Conservation (phyloP, 2,888 invertebrate species). For the Amorpha juglandis region DNA sequence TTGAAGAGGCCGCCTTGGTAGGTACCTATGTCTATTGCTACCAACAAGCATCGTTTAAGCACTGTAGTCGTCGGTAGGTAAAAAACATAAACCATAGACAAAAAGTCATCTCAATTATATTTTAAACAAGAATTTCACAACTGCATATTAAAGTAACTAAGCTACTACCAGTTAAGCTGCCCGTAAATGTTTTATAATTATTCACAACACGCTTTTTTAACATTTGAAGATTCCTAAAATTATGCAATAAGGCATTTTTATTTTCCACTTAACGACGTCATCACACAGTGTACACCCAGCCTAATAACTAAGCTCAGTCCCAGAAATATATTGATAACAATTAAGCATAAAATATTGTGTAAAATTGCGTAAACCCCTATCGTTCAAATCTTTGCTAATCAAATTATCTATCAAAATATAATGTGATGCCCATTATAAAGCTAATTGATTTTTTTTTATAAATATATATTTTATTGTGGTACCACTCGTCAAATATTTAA, state of each 20-base stretch:
- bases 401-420: constrained; percentile 1
- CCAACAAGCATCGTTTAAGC: no score
- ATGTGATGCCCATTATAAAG: not conserved
- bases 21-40: no score
- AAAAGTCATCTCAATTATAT: no score
- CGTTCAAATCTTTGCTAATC: not conserved
- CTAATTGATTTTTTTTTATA: not conserved
- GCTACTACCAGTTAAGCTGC: no score
- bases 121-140: no score
- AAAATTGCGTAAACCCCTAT: not conserved
- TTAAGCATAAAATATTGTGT: constrained; percentile 1
- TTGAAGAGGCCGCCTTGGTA: no score
- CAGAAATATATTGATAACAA: constrained; percentile 34
- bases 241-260: not conserved
- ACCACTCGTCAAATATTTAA: not conserved
- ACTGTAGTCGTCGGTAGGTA: no score
- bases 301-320: constrained; percentile 50
- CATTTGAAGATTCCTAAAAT: no score
- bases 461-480: not conserved
- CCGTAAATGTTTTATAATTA: no score
- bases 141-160: no score
- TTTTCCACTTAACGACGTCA: constrained; percentile 26
- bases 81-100: no score
- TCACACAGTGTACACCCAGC: constrained; percentile 45
- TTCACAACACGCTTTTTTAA: no score